These are phyloP conservation scores for Marisa cornuarietis DNA, from an alignment of 1,140 invertebrate species.

Conservation along the genomic window DNA sequence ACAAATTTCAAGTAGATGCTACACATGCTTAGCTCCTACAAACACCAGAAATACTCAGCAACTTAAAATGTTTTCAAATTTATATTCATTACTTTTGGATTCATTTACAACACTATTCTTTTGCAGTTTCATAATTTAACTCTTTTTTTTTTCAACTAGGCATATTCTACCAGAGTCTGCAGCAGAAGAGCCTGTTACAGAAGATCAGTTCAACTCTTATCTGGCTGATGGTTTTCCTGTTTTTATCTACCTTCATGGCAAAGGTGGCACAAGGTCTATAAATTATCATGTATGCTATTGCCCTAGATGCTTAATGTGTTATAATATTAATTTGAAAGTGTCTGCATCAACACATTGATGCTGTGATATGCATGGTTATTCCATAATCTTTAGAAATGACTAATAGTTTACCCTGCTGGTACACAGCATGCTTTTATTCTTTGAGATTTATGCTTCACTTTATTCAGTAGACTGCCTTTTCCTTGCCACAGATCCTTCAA, in stretches of 20 bases:
- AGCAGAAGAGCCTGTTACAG: constrained; percentile 29
- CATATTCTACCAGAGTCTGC: constrained; percentile 71
- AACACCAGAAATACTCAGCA: no score
- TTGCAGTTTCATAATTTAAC: not conserved
- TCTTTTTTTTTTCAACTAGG: constrained; percentile 59
- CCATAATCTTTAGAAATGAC: not conserved
- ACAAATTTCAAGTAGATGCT: no score
- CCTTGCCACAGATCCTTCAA: no score
- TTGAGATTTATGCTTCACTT: not conserved
- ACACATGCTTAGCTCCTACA: no score
- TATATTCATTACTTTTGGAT: no score
- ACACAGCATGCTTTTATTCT: not conserved
- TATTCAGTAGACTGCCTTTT: not conserved
- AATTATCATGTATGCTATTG: not conserved
- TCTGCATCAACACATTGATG: not conserved
- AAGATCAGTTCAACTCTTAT: constrained; percentile 60
- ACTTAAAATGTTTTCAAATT: no score
- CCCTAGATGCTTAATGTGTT: not conserved
- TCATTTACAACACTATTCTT: no score
- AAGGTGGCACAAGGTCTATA: constrained; percentile 80
- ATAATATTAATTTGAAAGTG: not conserved
- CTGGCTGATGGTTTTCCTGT: constrained; percentile 71
- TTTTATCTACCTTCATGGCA: constrained; percentile 87
- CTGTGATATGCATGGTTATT: not conserved
- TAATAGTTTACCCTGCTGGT: no score